These are phyloP conservation scores for Latrodectus elegans DNA, from an alignment of 2,888 invertebrate species.

Conservation along the genomic window DNA sequence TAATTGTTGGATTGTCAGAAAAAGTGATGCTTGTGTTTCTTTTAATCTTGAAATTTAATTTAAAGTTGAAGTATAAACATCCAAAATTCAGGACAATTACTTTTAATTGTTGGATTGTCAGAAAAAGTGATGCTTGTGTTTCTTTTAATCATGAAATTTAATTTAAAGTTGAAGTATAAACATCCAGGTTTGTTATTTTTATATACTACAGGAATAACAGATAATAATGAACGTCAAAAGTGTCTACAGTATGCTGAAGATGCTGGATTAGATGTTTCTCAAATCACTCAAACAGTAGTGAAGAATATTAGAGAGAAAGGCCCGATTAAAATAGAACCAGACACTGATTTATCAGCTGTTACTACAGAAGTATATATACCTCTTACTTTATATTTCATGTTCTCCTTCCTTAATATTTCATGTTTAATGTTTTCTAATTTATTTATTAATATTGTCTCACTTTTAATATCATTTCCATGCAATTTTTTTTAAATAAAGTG, in stretches of 20 bases:
- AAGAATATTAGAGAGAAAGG: conserved; percentile 80
- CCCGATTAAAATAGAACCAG: conserved; percentile 43
- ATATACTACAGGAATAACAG: conserved; percentile 73
- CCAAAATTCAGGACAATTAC: background rate
- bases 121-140: background rate
- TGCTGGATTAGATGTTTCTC: conserved; percentile 87
- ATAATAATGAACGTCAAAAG: conserved; percentile 74
- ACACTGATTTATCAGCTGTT: conserved; percentile 76
- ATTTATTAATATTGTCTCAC: too few species aligned
- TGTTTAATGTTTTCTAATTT: too few species aligned
- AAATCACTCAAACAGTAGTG: conserved; percentile 88
- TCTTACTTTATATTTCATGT: background rate
- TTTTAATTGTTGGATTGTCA: background rate
- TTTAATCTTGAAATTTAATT: background rate
- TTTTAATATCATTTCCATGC: too few species aligned
- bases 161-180: background rate
- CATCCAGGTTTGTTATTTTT: background rate
- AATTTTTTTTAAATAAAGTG: too few species aligned
- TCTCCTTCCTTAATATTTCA: too few species aligned
- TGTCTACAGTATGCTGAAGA: conserved; percentile 77
- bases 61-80: background rate
- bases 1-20: background rate
- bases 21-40: background rate
- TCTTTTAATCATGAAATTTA: background rate
- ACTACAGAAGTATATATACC: conserved; percentile 77